These are phyloP conservation scores for Bothrops jararaca DNA, from an alignment of 2,113 vertebrate species.

Conservation along the genomic window DNA sequence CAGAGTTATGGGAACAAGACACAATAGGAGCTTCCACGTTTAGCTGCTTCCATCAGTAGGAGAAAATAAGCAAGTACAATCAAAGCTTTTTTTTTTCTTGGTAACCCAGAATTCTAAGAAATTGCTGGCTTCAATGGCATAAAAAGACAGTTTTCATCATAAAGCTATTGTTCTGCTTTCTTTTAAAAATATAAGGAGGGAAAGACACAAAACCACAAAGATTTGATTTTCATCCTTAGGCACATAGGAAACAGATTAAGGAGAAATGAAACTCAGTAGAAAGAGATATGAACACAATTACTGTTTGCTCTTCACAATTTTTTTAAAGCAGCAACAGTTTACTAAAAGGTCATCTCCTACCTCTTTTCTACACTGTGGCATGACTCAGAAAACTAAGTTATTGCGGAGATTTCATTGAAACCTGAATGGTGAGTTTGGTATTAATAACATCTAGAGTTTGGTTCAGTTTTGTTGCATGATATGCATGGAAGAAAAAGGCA, in stretches of 20 bases:
- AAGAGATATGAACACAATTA: slow-evolving; percentile 6
- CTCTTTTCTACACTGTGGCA: slow-evolving; percentile 35
- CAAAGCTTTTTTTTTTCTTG: not conserved
- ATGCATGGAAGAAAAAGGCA: not conserved
- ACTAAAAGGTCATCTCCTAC: slow-evolving; percentile 55
- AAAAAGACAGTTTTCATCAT: not conserved
- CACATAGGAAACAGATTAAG: not conserved
- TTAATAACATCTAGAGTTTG: slow-evolving; percentile 50
- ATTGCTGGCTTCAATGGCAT: not conserved
- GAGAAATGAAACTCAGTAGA: slow-evolving; percentile 11
- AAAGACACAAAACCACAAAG: not conserved
- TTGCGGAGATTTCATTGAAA: slow-evolving; percentile 39
- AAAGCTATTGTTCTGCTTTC: not conserved
- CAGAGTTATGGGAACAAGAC: not conserved
- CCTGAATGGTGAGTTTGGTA: slow-evolving; percentile 23
- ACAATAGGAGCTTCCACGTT: not conserved
- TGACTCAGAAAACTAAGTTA: slow-evolving; percentile 62
- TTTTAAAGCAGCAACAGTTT: slow-evolving; percentile 31
- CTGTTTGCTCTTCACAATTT: slow-evolving; percentile 45
- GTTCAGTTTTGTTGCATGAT: not conserved
- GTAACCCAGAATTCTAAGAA: not conserved
- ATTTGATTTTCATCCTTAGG: not conserved
- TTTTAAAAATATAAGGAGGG: not conserved
- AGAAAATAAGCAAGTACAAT: not conserved
- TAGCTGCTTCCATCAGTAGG: not conserved